Conservation (phyloP, 1,140 invertebrate species). For the Carcinoscorpius rotundicauda region DNA sequence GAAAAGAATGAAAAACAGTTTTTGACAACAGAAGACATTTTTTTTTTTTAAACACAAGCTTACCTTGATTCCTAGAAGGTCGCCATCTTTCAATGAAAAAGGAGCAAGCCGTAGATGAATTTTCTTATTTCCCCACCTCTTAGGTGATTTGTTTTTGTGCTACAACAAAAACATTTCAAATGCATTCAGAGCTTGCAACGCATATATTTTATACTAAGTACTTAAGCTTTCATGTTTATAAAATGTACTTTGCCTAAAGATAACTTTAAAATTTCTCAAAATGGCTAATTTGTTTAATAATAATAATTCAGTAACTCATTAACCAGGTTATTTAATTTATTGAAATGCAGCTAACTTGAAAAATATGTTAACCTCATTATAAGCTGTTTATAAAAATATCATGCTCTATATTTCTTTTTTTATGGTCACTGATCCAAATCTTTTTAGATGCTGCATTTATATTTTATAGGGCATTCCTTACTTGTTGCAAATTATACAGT, state of each 20-base stretch:
- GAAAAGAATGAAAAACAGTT: no score
- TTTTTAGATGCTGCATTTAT: no score
- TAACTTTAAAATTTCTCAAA: neutral
- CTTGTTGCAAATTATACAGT: no score
- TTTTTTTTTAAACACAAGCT: neutral
- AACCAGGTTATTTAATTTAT: no score
- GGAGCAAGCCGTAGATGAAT: constrained; percentile 13
- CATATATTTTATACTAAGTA: neutral
- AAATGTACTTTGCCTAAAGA: neutral
- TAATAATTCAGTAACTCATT: neutral
- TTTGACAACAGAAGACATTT: no score
- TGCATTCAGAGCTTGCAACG: neutral
- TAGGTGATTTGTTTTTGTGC: constrained; percentile 7
- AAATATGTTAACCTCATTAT: no score
- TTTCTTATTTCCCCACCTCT: constrained; percentile 13
- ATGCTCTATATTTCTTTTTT: no score
- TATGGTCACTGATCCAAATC: no score
- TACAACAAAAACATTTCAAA: constrained; percentile 4
- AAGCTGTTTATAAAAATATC: no score
- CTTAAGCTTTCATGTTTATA: neutral
- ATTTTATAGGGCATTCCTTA: no score
- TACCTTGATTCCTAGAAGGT: constrained; percentile 17
- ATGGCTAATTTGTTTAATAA: neutral
- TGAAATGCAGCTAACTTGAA: no score
- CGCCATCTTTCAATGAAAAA: constrained; percentile 18